These are phyloP conservation scores for Ctenopoma kingsleyae DNA, from an alignment of 2,797 vertebrate species.

Conservation along the genomic window DNA sequence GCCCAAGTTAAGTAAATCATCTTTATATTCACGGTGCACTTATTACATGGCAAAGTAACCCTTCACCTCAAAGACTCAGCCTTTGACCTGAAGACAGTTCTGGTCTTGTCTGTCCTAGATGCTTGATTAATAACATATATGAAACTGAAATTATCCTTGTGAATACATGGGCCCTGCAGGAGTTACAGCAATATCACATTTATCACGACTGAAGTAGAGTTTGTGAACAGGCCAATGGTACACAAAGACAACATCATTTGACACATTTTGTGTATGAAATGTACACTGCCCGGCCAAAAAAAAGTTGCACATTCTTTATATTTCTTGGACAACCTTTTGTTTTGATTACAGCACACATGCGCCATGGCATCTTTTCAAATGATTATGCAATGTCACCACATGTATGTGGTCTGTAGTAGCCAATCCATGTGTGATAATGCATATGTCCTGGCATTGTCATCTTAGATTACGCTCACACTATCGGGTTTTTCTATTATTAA, in stretches of 20 bases:
- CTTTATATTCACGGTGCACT: conserved; percentile 55
- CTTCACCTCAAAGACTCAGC: conserved; percentile 45
- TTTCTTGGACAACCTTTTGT: too few species aligned
- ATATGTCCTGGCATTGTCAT: too few species aligned
- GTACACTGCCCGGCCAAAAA: too few species aligned
- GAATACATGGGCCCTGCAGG: conserved; percentile 52
- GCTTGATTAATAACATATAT: conserved; percentile 64
- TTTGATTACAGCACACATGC: too few species aligned
- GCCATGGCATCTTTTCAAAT: too few species aligned
- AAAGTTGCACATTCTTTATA: too few species aligned
- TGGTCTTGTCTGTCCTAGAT: conserved; percentile 43
- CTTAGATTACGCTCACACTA: too few species aligned
- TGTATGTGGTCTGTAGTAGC: too few species aligned
- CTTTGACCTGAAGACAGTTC: conserved; percentile 55
- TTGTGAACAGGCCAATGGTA: conserved; percentile 1
- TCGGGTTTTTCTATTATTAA: too few species aligned
- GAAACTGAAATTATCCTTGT: conserved; percentile 48
- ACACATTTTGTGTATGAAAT: background rate
- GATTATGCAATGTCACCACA: too few species aligned
- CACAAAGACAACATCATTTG: background rate
- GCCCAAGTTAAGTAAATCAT: conserved; percentile 54
- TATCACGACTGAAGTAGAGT: conserved; percentile 36
- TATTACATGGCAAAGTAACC: conserved; percentile 38
- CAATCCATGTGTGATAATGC: too few species aligned
- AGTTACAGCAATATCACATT: conserved; percentile 40